phyloP scores from a whole-genome alignment of 2,113 vertebrate genomes.

The Onychostruthus taczanowskii region DNA sequence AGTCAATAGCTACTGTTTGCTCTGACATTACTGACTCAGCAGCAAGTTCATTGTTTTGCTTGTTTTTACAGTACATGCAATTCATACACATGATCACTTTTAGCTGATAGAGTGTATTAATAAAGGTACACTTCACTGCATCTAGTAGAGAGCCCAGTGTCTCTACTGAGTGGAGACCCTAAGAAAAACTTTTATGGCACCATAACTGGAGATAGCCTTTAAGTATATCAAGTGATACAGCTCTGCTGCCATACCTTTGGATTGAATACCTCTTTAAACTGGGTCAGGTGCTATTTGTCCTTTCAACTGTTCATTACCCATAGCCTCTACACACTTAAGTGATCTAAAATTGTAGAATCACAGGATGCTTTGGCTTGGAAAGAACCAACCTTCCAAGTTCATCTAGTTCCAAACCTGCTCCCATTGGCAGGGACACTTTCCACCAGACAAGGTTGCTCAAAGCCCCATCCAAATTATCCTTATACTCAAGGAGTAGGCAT shows the following conservation, averaged over 20 bases:
- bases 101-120: neutral
- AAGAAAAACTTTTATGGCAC: neutral
- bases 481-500: accelerated
- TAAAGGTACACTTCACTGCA: neutral
- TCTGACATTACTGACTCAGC: constrained; percentile 42
- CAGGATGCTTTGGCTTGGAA: neutral
- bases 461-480: neutral
- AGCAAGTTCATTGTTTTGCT: neutral
- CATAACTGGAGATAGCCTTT: neutral
- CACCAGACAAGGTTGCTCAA: neutral
- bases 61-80: neutral
- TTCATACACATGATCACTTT: neutral
- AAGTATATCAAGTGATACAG: neutral
- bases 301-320: neutral
- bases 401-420: neutral
- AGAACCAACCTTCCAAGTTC: neutral
- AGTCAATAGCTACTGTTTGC: constrained; percentile 56
- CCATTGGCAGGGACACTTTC: neutral
- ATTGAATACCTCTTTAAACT: neutral
- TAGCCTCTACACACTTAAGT: neutral
- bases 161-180: neutral
- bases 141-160: neutral
- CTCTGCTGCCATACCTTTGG: neutral
- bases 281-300: accelerated
- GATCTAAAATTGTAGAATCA: neutral